Percentiles rank a stretch among this genome's conserved stretches.
These are phyloP conservation scores for Pseudomyrmex sp. DNA, from an alignment of 1,140 invertebrate species.

Conservation along the genomic window DNA sequence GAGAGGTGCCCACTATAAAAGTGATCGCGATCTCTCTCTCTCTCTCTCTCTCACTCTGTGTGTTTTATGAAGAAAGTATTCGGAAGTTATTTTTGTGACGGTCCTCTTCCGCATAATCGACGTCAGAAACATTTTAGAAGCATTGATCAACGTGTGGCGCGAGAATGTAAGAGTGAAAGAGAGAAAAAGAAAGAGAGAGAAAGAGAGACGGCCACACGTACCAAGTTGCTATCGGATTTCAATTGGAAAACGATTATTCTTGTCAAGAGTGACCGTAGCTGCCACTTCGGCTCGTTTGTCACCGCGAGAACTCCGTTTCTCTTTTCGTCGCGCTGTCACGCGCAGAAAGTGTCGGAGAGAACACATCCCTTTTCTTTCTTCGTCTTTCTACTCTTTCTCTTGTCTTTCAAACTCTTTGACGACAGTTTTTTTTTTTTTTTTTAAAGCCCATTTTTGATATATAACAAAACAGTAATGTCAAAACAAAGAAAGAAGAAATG, in stretches of 20 bases:
- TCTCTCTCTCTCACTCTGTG: no score
- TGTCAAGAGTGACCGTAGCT: constrained; percentile 79
- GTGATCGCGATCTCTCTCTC: background rate
- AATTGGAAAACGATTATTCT: constrained; percentile 86
- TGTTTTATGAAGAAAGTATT: no score
- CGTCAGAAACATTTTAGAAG: constrained; percentile 75
- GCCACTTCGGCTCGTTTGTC: constrained; percentile 78
- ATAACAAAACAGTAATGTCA: background rate
- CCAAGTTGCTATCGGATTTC: constrained; percentile 83
- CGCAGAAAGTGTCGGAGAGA: constrained; percentile 14
- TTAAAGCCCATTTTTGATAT: background rate
- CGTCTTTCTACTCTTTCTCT: background rate
- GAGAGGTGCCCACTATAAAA: background rate
- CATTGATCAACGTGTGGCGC: constrained; percentile 75
- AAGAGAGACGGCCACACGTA: constrained; percentile 79
- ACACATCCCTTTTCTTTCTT: background rate
- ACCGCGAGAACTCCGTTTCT: constrained; percentile 65
- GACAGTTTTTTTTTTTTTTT: background rate
- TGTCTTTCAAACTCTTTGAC: background rate
- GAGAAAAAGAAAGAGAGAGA: no score
- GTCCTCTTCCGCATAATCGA: constrained; percentile 68
- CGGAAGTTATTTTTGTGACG: constrained; percentile 23
- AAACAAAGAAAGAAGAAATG: background rate
- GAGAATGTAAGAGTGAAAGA: constrained; percentile 43
- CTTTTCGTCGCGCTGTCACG: constrained; percentile 43